phyloP scores from a whole-genome alignment of 2,888 invertebrate species.

The Drosophila neoperkinsi region DNA sequence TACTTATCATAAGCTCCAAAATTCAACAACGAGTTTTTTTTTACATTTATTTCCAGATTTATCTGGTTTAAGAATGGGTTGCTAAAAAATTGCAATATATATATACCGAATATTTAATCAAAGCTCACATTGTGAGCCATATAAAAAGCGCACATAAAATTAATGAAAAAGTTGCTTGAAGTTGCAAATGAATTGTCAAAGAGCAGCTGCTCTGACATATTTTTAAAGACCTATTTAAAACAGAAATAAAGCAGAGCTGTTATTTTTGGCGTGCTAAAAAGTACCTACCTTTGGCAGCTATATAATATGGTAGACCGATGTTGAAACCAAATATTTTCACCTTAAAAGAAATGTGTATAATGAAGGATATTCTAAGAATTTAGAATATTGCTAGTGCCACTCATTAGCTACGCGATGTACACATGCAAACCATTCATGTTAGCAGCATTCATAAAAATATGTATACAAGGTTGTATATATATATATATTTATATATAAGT shows the following conservation, averaged over 20 bases:
- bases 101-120: neutral
- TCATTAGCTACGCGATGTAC: neutral
- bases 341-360: neutral
- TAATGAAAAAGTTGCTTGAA: neutral
- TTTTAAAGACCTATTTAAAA: neutral
- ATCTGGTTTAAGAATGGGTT: neutral
- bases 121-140: neutral
- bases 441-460: neutral
- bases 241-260: neutral
- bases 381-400: neutral
- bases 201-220: neutral
- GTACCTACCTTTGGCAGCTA: neutral
- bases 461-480: neutral
- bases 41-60: neutral
- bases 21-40: slow-evolving; percentile 15
- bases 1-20: slow-evolving; percentile 35
- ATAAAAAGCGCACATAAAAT: neutral
- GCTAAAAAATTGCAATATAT: neutral
- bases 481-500: neutral
- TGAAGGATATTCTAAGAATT: neutral
- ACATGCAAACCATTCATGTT: neutral
- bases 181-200: neutral
- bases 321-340: neutral
- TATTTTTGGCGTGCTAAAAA: too few relatives aligned
- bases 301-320: neutral